Conservation (phyloP, 2,888 invertebrate genomes). For the Teleiodes luculella region DNA sequence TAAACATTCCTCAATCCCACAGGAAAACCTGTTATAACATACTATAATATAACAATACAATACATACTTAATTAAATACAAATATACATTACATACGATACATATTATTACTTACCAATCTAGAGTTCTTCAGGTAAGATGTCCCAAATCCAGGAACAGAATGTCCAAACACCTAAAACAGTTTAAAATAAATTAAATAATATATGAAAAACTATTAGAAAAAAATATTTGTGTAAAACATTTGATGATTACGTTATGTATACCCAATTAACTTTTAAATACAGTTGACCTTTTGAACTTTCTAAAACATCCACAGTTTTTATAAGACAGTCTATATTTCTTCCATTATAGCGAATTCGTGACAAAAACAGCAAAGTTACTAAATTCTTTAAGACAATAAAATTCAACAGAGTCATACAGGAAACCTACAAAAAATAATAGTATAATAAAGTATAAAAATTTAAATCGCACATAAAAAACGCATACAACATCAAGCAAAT, state of each 20-base stretch:
- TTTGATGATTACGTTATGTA: background rate
- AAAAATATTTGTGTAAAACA: background rate
- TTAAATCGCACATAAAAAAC: too few species aligned
- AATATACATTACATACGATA: too few species aligned
- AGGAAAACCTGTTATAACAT: too few species aligned
- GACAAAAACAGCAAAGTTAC: background rate
- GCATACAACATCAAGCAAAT: too few species aligned
- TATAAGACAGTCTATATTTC: background rate
- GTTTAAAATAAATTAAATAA: background rate
- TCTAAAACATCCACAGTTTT: background rate
- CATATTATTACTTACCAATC: constrained; percentile 57
- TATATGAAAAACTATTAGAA: background rate
- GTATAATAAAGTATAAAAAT: too few species aligned
- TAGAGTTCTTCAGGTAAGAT: constrained; percentile 47
- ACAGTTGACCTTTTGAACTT: background rate
- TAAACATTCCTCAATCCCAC: too few species aligned
- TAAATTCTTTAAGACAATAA: background rate
- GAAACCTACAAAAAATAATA: background rate
- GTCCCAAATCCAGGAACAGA: constrained; percentile 44
- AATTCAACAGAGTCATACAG: background rate
- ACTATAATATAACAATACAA: too few species aligned
- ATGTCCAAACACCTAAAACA: constrained; percentile 28
- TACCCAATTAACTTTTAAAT: background rate
- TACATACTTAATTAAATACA: too few species aligned
- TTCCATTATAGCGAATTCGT: background rate